Conservation (phyloP, 2,888 invertebrate species). For the Hyppa rectilinea region DNA sequence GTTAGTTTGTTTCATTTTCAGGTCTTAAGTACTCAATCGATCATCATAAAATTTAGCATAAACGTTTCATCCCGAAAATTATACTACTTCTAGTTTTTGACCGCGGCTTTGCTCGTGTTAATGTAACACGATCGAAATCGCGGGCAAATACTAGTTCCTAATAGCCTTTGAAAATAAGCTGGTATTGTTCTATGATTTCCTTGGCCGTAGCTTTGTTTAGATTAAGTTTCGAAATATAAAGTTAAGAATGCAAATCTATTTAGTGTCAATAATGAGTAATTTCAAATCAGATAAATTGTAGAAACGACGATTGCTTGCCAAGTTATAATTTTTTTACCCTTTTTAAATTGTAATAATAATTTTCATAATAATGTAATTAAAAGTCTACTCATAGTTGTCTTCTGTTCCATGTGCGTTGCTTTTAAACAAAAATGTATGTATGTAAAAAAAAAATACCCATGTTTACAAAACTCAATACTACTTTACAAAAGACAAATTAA, state of each 20-base stretch:
- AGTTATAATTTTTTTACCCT: not conserved
- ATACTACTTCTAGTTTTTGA: no score
- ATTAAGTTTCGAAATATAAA: not conserved
- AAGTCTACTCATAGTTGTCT: not conserved
- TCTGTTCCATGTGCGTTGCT: not conserved
- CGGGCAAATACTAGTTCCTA: no score
- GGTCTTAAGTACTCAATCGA: no score
- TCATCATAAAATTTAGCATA: no score
- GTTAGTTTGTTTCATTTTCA: no score
- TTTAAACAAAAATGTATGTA: not conserved
- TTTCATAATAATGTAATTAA: no score
- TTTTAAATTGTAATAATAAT: not conserved
- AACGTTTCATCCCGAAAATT: no score
- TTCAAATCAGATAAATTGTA: not conserved
- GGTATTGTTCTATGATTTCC: constrained; percentile 18
- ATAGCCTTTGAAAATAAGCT: constrained; percentile 50
- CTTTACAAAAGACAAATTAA: not conserved
- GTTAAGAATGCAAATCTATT: not conserved
- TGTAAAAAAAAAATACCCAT: not conserved
- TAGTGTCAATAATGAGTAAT: not conserved
- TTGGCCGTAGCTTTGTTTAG: not conserved
- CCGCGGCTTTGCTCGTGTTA: no score
- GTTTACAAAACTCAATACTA: not conserved
- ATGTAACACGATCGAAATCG: no score
- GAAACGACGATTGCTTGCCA: not conserved